Percentiles rank a stretch among this genome's conserved stretches.
phyloP scores from a whole-genome alignment of 2,113 vertebrate genomes.

The Drymodes brunneopygia region DNA sequence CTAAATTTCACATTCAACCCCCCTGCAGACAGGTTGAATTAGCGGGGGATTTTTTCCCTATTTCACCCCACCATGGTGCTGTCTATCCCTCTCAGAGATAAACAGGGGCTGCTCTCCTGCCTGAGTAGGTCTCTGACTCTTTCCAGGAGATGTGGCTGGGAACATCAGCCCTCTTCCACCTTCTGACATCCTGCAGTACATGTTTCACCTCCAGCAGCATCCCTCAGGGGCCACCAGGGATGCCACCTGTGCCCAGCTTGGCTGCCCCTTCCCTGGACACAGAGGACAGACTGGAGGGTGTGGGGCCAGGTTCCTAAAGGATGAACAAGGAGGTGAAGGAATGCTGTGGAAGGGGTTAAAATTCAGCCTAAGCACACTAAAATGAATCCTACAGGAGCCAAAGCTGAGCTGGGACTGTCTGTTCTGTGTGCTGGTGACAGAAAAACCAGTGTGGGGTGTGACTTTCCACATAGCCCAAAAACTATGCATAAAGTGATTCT shows the following conservation, averaged over 20 bases:
- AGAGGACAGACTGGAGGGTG: background rate
- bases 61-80: accelerated
- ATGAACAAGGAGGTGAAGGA: background rate
- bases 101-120: background rate
- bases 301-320: background rate
- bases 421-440: background rate
- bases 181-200: background rate
- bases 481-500: background rate
- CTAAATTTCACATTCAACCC: background rate
- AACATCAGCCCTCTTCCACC: background rate
- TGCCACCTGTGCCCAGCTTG: background rate
- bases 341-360: background rate
- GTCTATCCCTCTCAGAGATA: background rate
- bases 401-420: background rate
- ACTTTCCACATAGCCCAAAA: background rate
- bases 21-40: background rate
- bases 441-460: background rate
- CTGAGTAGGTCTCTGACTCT: accelerated
- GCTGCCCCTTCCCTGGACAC: background rate
- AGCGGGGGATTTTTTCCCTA: background rate
- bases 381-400: background rate
- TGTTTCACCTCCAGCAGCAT: background rate
- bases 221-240: background rate
- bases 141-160: background rate
- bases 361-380: background rate